These are phyloP conservation scores for Heliopora coerulea DNA, from an alignment of 92 coral and sea anemone species.

Conservation along the genomic window DNA sequence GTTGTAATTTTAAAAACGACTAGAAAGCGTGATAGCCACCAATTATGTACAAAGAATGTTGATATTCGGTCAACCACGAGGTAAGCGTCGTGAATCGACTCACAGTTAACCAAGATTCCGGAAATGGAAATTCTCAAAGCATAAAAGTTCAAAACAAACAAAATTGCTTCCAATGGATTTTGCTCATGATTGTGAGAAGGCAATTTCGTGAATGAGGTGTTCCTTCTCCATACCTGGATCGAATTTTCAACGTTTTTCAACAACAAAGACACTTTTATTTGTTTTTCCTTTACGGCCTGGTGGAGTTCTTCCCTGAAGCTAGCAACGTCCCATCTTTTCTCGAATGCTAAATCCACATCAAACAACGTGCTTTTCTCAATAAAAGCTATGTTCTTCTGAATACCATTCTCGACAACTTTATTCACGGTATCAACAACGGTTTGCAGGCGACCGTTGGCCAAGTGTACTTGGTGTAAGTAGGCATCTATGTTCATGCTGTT, in stretches of 20 bases:
- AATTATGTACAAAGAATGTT: too few relatives aligned
- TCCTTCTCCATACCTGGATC: conserved; percentile 67
- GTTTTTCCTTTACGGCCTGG: conserved; percentile 63
- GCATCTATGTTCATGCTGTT: conserved; percentile 99
- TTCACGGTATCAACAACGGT: conserved; percentile 78
- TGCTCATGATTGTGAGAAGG: too few relatives aligned
- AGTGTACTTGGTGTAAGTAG: conserved; percentile 92
- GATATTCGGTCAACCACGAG: too few relatives aligned
- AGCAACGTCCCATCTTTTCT: conserved; percentile 76
- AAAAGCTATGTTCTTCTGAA: conserved; percentile 67
- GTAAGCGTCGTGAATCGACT: too few relatives aligned
- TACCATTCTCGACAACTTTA: conserved; percentile 65
- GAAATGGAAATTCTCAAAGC: too few relatives aligned
- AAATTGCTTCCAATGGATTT: too few relatives aligned
- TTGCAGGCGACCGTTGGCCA: conserved; percentile 78
- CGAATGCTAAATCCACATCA: conserved; percentile 79
- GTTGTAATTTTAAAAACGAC: too few relatives aligned
- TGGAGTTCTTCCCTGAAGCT: conserved; percentile 65
- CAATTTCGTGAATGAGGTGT: background rate
- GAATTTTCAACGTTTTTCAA: conserved; percentile 94
- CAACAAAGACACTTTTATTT: conserved; percentile 64
- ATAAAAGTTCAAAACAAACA: too few relatives aligned
- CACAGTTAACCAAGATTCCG: too few relatives aligned
- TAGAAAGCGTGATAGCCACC: too few relatives aligned
- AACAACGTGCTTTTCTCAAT: conserved; percentile 73